phyloP scores from a whole-genome alignment of 2,113 vertebrate genomes.

The Ranitomeya imitator region DNA sequence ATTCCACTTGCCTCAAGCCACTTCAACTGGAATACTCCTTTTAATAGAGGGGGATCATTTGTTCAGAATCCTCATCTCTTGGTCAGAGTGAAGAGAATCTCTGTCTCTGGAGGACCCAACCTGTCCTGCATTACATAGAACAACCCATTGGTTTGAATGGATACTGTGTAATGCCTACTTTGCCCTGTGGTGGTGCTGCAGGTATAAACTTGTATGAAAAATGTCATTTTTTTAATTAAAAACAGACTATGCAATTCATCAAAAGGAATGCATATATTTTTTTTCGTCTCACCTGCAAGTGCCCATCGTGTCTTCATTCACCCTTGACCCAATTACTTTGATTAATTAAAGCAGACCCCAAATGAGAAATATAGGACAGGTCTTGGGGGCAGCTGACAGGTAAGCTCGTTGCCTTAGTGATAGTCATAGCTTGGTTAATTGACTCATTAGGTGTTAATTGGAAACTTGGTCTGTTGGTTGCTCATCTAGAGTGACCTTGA shows the following conservation, averaged over 20 bases:
- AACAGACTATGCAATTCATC: not conserved
- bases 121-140: not conserved
- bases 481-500: slow-evolving; percentile 5
- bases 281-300: not conserved
- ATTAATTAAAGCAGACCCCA: slow-evolving; percentile 14
- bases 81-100: not conserved
- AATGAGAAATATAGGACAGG: slow-evolving; percentile 14
- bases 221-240: not conserved
- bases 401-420: slow-evolving; percentile 32
- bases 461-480: slow-evolving; percentile 17
- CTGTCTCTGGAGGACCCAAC: not conserved
- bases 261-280: not conserved
- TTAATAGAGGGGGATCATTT: too few species aligned
- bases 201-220: not conserved
- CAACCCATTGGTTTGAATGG: not conserved
- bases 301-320: not conserved
- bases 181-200: not conserved
- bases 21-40: too few species aligned
- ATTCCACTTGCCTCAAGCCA: too few species aligned
- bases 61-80: not conserved
- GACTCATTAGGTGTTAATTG: slow-evolving; percentile 42
- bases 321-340: not conserved
- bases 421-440: slow-evolving; percentile 30
- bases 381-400: slow-evolving; percentile 16
- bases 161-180: not conserved